These are phyloP conservation scores for Zaprionus capensis DNA, from an alignment of 1,140 invertebrate species.

Conservation along the genomic window DNA sequence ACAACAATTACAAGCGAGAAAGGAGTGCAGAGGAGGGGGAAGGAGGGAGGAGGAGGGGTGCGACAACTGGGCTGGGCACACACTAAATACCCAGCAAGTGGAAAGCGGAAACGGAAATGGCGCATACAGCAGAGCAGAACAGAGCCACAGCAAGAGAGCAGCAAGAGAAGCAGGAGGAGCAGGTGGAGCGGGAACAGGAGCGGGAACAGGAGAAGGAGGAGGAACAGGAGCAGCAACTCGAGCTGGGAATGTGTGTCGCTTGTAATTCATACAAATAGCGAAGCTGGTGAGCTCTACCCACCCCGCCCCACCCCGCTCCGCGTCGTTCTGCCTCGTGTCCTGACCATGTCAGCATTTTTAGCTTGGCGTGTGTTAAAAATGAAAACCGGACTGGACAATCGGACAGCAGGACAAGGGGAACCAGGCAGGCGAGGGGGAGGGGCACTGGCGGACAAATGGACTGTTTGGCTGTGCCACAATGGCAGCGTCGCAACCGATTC, in stretches of 20 bases:
- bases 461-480: slow-evolving; percentile 43
- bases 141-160: slow-evolving; percentile 27
- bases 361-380: slow-evolving; percentile 70
- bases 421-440: not conserved
- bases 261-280: slow-evolving; percentile 73
- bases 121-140: slow-evolving; percentile 59
- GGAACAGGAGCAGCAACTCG: not conserved
- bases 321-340: slow-evolving; percentile 19
- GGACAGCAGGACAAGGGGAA: slow-evolving; percentile 21
- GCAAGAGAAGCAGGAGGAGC: not conserved
- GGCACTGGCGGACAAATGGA: not conserved
- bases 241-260: slow-evolving; percentile 54
- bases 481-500: slow-evolving; percentile 18
- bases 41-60: not conserved
- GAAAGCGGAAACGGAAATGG: slow-evolving; percentile 80
- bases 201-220: not conserved
- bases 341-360: slow-evolving; percentile 78
- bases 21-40: not conserved
- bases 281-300: slow-evolving; percentile 30
- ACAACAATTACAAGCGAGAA: slow-evolving; percentile 70
- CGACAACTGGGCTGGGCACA: slow-evolving; percentile 25
- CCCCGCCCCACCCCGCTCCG: not conserved
- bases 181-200: slow-evolving; percentile 5
- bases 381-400: slow-evolving; percentile 64
- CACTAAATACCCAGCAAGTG: slow-evolving; percentile 80